Evolutionary conservation across 1,140 invertebrate genomes (phyloP).

Genomic region (Oreohelix idahoensis): DNA sequence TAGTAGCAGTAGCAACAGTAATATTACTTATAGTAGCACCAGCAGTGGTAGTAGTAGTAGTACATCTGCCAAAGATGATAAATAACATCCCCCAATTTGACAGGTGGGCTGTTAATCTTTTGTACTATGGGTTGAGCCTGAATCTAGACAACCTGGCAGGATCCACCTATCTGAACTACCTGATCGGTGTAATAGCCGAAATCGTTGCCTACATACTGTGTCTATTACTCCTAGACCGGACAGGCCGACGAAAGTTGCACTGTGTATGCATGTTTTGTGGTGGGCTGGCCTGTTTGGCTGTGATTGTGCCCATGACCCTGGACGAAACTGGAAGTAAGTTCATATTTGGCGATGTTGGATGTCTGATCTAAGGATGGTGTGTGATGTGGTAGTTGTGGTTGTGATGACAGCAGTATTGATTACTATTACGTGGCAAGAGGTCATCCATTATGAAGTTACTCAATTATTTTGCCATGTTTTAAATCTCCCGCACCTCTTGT

Average conservation of each 20-base stretch:
- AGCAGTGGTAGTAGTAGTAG: no score
- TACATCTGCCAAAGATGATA: no score
- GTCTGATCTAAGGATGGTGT: background rate
- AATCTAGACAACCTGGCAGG: conserved; percentile 59
- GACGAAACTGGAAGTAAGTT: no score
- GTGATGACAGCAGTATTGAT: no score
- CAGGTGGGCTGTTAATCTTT: conserved; percentile 55
- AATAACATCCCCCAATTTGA: no score
- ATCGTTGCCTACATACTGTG: conserved; percentile 82
- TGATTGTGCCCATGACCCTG: conserved; percentile 53
- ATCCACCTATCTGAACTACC: conserved; percentile 63
- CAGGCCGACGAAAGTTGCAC: conserved; percentile 56
- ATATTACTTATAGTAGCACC: no score
- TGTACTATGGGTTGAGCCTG: conserved; percentile 75
- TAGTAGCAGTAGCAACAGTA: no score
- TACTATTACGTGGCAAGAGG: background rate
- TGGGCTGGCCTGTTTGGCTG: conserved; percentile 55
- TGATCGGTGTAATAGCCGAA: conserved; percentile 79
- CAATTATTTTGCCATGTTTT: no score
- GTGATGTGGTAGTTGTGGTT: background rate
- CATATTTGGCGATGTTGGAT: no score
- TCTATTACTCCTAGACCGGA: conserved; percentile 64
- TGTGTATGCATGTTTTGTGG: conserved; percentile 55
- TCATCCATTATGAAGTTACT: no score
- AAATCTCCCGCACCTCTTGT: no score